Evolutionary conservation across 1,140 invertebrate genomes (phyloP).

Genomic region (Pogonomyrmex barbatus): DNA sequence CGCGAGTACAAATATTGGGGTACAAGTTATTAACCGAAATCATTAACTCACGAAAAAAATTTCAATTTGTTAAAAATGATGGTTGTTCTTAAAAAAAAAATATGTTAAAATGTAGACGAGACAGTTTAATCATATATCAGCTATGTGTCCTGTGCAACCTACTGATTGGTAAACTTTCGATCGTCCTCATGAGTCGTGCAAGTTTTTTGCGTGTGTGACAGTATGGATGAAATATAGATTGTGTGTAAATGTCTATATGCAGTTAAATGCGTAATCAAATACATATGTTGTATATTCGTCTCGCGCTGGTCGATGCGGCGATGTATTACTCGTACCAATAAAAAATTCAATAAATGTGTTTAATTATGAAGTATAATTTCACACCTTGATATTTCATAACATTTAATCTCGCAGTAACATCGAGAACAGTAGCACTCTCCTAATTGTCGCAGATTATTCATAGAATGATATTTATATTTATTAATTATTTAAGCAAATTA

Average conservation of each 20-base stretch:
- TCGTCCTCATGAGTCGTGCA: constrained; percentile 21
- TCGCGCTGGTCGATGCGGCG: constrained; percentile 74
- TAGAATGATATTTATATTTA: background rate
- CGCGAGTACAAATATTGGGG: background rate
- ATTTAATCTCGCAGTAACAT: background rate
- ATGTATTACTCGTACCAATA: constrained; percentile 68
- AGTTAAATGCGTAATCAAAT: constrained; percentile 52
- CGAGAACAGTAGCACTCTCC: background rate
- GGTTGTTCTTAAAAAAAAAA: background rate
- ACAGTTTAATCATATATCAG: background rate
- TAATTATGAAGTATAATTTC: constrained; percentile 66
- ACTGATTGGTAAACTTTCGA: constrained; percentile 30
- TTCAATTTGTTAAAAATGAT: constrained; percentile 31
- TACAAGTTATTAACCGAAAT: background rate
- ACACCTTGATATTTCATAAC: constrained; percentile 10
- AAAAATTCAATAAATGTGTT: constrained; percentile 76
- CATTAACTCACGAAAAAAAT: background rate
- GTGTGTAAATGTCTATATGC: constrained; percentile 51
- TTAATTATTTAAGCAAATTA: background rate
- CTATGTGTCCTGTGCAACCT: background rate
- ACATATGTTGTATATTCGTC: constrained; percentile 71
- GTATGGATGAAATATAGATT: constrained; percentile 49
- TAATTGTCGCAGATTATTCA: background rate
- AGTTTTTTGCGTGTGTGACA: constrained; percentile 35
- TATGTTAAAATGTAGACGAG: background rate